phyloP scores from a whole-genome alignment of 2,888 invertebrate genomes.

The Troilus luridus region DNA sequence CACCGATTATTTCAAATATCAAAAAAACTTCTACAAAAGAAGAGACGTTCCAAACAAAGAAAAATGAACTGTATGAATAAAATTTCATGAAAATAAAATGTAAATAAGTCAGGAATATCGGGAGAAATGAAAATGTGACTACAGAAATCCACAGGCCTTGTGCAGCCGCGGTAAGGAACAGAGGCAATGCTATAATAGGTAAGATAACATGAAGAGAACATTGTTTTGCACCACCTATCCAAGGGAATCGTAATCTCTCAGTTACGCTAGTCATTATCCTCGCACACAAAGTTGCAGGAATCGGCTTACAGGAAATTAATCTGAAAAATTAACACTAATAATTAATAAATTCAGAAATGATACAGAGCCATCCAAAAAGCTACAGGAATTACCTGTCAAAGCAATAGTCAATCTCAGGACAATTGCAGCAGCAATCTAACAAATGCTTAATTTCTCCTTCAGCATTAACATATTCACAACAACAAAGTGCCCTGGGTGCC shows the following conservation, averaged over 20 bases:
- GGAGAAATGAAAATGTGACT: constrained; percentile 65
- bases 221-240: constrained; percentile 75
- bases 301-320: constrained; percentile 68
- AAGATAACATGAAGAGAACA: constrained; percentile 72
- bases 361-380: neutral
- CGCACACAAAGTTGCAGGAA: constrained; percentile 68
- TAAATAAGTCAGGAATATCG: constrained; percentile 64
- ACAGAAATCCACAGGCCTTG: constrained; percentile 65
- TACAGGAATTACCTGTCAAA: constrained; percentile 71
- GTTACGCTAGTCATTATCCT: constrained; percentile 71
- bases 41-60: constrained; percentile 81
- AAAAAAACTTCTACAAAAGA: constrained; percentile 78
- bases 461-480: constrained; percentile 74
- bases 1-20: constrained; percentile 80
- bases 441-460: constrained; percentile 72
- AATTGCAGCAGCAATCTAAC: constrained; percentile 75
- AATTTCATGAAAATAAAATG: constrained; percentile 65
- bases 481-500: constrained; percentile 69
- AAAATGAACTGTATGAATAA: constrained; percentile 77
- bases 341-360: neutral
- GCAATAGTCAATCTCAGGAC: constrained; percentile 73
- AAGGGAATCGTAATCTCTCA: constrained; percentile 74
- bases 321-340: constrained; percentile 67
- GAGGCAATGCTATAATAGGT: constrained; percentile 70
- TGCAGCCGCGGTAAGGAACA: constrained; percentile 64